Evolutionary conservation across 2,888 invertebrate genomes (phyloP), one percentile per base, ranked within the genome.

Genomic region (Acheta domesticus): DNA sequence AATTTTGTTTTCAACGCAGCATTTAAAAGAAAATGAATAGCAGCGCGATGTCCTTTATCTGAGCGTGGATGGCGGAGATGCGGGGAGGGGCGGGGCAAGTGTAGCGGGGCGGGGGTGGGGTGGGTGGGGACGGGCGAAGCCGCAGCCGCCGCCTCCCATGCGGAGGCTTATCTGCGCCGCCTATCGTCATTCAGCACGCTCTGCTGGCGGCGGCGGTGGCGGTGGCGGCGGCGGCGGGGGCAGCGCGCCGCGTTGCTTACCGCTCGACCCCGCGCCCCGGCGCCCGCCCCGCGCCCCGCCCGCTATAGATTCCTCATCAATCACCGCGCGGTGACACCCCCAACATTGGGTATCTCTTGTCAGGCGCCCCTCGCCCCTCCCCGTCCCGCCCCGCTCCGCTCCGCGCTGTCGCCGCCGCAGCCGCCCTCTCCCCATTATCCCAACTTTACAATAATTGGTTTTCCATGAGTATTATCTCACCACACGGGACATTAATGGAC

Each of bases 301-400:
- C 48, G 77, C 78, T 80, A 82, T 82, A 82, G 81, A 82, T 82
- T 82, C 81, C 81, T 80, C 81, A 82, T 82, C 80, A 82, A 82
- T 82, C 81, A 81, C 48, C 50, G 76, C 76, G 12, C 21, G 12
- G 50, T 76, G 76, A 76, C 76, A 76, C 76, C 48, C 48, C 76
- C 19, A 78, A 78, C 76, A 76, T 76, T 76, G 76, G 62, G 79
- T 79, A 79, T 79, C 78, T 79, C 78, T 76, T 62, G 62, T 62
- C 62, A 62, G 16, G 62, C 62, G 62, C 62, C n/a, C 62, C 62
- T n/a, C n/a, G 14, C n/a, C 62, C 62, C 16, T 0, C 16, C 14
- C n/a, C 62, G 62, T 14, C 14, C n/a, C 62, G 36, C 36, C 1
- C 36, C 36, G 8, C 3, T 0, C 36, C 4, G 36, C n/a, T 36